Evolutionary conservation across 2,797 vertebrate species (phyloP), one percentile per base, ranked within the genome.

Genomic region (Alauda arvensis): DNA sequence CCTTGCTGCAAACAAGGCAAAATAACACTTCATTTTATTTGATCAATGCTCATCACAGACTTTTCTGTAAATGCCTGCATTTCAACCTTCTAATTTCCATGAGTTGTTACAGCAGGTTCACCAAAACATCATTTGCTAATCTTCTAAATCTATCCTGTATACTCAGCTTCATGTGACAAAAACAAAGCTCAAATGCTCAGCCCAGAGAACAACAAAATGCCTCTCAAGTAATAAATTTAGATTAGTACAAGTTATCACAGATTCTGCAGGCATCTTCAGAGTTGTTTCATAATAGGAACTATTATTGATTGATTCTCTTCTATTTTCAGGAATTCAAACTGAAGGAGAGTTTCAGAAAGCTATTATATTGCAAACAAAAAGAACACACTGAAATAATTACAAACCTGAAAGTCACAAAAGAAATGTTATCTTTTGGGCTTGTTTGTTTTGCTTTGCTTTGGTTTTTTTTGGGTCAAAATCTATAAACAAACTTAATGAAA

Each of bases 1-100:
- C 20, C 28, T 92, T 79, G 37, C 69, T 76, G 66, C 67, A 89
- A 83, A 48, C 31, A 91, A 89, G 88, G 56, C 10, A 77, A 81
- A 94, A 18, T 12, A 69, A 51, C 18, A 46, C 31, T 81, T 85
- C 14, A 40, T 75, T 89, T 85, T 91, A 29, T 83, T 87, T 89
- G 8, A 9, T 66, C 17, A 78, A 3, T 45, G 13, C 6, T 55
- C n/a, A 51, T 56, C 26, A 77, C 6, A 43, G 12, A 23, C 9
- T 70, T 55, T 85, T 43, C n/a, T 55, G 31, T 21, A 75, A 81
- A 78, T 42, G 49, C 14, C 24, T 77, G 13, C 26, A 42, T 56
- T 89, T 76, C 48, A 84, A 43, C 24, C 37, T 79, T 43, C 39
- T 67, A 57, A 75, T 80, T 57, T 43, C 17, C 25, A 68, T 10